Percentiles rank a stretch among this genome's conserved stretches.
Conservation (phyloP, 2,888 invertebrate species). For the Thalpophila matura region DNA sequence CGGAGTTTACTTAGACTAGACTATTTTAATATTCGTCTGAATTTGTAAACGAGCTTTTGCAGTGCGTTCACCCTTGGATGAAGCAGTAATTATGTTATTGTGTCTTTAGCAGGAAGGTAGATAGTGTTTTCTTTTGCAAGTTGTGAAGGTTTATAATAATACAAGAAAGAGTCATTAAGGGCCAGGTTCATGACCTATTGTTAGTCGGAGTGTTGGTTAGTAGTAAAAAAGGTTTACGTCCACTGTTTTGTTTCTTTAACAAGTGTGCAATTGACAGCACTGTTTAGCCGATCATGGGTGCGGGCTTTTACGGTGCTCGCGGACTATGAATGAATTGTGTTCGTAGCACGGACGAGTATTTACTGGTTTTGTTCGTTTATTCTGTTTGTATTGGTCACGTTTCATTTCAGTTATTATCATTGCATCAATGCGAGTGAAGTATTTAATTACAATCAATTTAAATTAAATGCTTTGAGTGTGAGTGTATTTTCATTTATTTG, state of each 20-base stretch:
- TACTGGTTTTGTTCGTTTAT: conserved; percentile 32
- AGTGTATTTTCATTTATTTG: conserved; percentile 8
- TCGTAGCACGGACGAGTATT: conserved; percentile 15
- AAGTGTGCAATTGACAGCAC: conserved; percentile 29
- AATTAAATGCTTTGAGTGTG: conserved; percentile 14
- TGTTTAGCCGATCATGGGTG: conserved; percentile 11
- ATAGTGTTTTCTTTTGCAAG: conserved; percentile 3
- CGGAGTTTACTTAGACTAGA: conserved; percentile 36
- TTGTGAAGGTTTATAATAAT: not conserved
- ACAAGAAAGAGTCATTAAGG: conserved; percentile 6
- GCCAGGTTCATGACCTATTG: conserved; percentile 3
- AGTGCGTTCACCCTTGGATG: conserved; percentile 11
- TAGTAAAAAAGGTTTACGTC: conserved; percentile 24
- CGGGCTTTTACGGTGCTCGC: conserved; percentile 22
- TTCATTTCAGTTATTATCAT: conserved; percentile 24
- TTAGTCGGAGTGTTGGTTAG: not conserved
- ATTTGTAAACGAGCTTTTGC: conserved; percentile 35
- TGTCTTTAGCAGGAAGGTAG: not conserved
- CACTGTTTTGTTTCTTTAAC: conserved; percentile 30
- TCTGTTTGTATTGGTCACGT: conserved; percentile 31
- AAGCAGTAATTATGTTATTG: conserved; percentile 23
- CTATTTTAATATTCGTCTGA: conserved; percentile 52
- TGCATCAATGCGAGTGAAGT: no score
- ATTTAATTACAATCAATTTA: no score
- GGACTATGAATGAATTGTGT: conserved; percentile 40